Conservation (phyloP, 2,113 vertebrate genomes). For the Andinoacara biseriatus region DNA sequence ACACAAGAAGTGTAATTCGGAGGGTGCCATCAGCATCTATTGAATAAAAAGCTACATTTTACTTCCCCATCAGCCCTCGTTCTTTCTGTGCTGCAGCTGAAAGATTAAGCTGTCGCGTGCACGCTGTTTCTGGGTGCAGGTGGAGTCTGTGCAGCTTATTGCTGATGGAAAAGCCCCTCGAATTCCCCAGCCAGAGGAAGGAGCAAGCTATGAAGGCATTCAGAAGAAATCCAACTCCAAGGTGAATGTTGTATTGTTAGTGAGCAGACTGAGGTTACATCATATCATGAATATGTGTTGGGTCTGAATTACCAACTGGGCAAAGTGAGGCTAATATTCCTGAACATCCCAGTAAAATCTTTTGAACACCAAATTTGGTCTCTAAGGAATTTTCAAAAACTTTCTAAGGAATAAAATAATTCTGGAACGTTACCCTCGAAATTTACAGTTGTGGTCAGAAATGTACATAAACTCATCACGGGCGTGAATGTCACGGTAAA, state of each 20-base stretch:
- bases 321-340: not conserved
- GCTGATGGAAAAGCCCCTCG: conserved; percentile 91
- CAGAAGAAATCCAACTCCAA: conserved; percentile 93
- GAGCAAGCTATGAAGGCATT: conserved; percentile 95
- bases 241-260: conserved; percentile 76
- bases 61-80: not conserved
- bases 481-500: too few relatives aligned
- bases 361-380: not conserved
- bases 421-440: too few relatives aligned
- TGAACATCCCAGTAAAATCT: not conserved
- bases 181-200: conserved; percentile 88
- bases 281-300: not conserved
- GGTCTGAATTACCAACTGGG: not conserved
- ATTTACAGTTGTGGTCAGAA: too few relatives aligned
- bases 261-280: not conserved
- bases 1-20: not conserved
- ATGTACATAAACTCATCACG: too few relatives aligned
- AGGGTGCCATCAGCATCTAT: not conserved
- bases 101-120: not conserved
- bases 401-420: too few relatives aligned
- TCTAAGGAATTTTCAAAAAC: too few relatives aligned
- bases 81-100: not conserved
- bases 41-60: not conserved
- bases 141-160: conserved; percentile 94
- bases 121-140: conserved; percentile 73